Percentiles rank a stretch among this genome's conserved stretches.
Evolutionary conservation across 35 echinoderm and acorn worm genomes (phyloP).

Genomic region (Apostichopus californicus): DNA sequence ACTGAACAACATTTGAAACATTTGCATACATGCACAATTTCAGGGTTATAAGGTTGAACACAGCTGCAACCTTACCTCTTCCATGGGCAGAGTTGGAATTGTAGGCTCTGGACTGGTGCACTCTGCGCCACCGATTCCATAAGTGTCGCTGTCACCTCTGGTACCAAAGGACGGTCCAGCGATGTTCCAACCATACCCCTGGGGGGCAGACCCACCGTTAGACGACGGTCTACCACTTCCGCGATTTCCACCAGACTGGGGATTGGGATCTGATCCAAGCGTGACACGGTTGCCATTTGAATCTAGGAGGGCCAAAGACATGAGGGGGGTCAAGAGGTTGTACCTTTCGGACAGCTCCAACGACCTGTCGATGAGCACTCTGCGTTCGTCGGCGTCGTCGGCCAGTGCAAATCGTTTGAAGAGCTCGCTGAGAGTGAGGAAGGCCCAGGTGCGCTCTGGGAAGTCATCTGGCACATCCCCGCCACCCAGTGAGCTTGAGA

Average conservation of each 20-base stretch:
- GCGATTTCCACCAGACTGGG: conserved; percentile 22
- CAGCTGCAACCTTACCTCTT: conserved; percentile 17
- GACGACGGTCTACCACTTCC: conserved; percentile 18
- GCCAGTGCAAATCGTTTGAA: conserved; percentile 74
- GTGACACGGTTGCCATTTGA: conserved; percentile 21
- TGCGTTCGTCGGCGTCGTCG: conserved; percentile 65
- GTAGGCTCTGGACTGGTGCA: conserved; percentile 49
- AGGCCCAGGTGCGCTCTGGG: conserved; percentile 87
- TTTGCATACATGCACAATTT: no score
- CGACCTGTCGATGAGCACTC: conserved; percentile 71
- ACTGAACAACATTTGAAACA: no score
- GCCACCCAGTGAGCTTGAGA: conserved; percentile 45
- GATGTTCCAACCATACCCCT: conserved; percentile 63
- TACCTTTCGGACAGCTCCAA: conserved; percentile 75
- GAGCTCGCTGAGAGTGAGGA: conserved; percentile 75
- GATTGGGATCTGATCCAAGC: conserved; percentile 11
- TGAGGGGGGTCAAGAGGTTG: conserved; percentile 89
- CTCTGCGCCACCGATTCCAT: conserved; percentile 66
- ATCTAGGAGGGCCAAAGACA: conserved; percentile 72
- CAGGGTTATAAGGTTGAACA: no score
- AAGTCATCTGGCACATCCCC: conserved; percentile 70
- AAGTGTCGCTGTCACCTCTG: conserved; percentile 49
- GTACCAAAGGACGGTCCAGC: conserved; percentile 60
- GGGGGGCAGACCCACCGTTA: conserved; percentile 22
- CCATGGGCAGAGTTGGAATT: neutral